Evolutionary conservation across 2,797 vertebrate species (phyloP).

Genomic region (Okamejei kenojei): DNA sequence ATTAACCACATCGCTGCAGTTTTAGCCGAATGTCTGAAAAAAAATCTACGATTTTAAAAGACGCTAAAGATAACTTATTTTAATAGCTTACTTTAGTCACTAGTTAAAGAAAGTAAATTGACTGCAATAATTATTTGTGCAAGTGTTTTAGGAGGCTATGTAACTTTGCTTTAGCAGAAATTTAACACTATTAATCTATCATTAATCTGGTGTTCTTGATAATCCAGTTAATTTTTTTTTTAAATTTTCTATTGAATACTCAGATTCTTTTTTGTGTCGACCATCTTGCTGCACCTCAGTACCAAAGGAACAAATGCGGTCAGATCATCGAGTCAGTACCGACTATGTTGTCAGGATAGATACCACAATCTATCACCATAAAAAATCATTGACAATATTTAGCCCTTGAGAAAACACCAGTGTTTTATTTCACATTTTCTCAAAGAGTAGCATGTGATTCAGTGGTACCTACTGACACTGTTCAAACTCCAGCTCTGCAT

Average conservation of each 20-base stretch:
- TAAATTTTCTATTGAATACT: background rate
- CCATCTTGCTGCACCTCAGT: background rate
- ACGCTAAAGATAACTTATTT: background rate
- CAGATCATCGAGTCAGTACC: conserved; percentile 6
- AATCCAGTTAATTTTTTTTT: background rate
- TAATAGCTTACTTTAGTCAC: background rate
- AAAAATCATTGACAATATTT: conserved; percentile 31
- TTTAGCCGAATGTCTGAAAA: background rate
- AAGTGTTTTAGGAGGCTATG: background rate
- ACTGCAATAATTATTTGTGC: background rate
- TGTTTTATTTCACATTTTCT: conserved; percentile 26
- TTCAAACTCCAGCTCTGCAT: conserved; percentile 28
- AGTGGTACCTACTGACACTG: conserved; percentile 32
- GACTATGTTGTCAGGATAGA: conserved; percentile 14
- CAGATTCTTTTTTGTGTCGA: background rate
- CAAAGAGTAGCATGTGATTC: conserved; percentile 36
- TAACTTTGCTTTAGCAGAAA: background rate
- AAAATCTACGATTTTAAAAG: background rate
- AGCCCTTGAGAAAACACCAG: conserved; percentile 30
- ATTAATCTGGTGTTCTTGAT: background rate
- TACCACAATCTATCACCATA: conserved; percentile 33
- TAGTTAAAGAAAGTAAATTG: background rate
- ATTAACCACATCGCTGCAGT: background rate
- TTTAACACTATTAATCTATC: background rate
- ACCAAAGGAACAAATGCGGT: conserved; percentile 2